Base-by-base conservation (phyloP, 2,888 invertebrate genomes). In the Acrocyrtus sp. region DNA sequence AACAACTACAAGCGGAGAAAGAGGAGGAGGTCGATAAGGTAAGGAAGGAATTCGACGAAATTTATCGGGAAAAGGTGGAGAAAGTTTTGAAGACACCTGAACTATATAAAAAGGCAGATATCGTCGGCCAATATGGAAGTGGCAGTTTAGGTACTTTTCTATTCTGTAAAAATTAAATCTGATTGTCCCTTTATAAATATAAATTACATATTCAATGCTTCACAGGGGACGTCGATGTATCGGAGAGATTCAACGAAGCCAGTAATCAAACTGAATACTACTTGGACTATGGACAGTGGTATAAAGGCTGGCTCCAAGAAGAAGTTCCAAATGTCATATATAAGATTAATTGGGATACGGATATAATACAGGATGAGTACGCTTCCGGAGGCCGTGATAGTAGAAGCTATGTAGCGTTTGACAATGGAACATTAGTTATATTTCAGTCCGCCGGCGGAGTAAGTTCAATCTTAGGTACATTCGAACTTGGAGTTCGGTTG, bases 321-420 rank as follows among this genome's bases (percentile, higher is more conserved):
- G 1, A 3, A 41, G 26, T 53, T 15, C 45, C 41, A n/a, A 60
- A 10, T 3, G 10, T 26, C 5, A 1, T 1, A 1, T 68, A 45
- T 24, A 6, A 27, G 8, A 29, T 67, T 1, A 29, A 29, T 19
- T 60, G 29, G 47, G 58, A 56, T 1, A 39, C 66, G 2, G 70
- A 75, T 26, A 48, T 67, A 1, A 24, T 60, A 3, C 63, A 61
- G 22, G 74, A 69, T 50, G 39, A 60, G 27, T 61, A 47, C 17
- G 45, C 47, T 17, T 21, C 6, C 2, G 56, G 56, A 27, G 12
- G 6, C 15, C 1, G 3, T 19, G 21, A n/a, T 2, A 24, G 45
- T 2, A 19, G 12, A 17, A 22, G 19, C 1, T 27, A 56, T 48
- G n/a, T 34, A 15, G 19, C n/a, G 1, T 10, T 56, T 29, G 12